Evolutionary conservation across 2,888 invertebrate species (phyloP), one percentile per base, ranked within the genome.

Genomic region (Calliphora vomitoria): DNA sequence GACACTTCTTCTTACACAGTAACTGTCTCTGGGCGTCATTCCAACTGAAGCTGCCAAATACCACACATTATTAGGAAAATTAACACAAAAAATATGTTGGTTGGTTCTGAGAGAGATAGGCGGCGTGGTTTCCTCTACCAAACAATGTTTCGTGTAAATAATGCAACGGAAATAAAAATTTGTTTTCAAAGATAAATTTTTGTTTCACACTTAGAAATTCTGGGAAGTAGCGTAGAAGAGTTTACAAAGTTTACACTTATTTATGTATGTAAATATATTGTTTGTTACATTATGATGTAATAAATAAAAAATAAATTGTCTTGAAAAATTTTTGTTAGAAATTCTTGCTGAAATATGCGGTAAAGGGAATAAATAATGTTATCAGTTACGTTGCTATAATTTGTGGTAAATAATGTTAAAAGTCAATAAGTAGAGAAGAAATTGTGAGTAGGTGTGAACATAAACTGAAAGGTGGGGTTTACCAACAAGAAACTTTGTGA

Each of bases 11-110:
- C 4, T 35, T 6, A 35, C 4, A 4, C 35, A 35, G 35, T 35
- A 6, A 6, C 35, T 35, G 35, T 35, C 38, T 18, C 71, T 11
- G 15, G 15, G n/a, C 3, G 8, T 31, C 78, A 78, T 62, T 68
- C n/a, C 68, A 82, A 75, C 44, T 53, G 68, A 68, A 82, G 82
- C 72, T 86, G 86, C 82, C 86, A 86, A 86, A 86, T 82, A 86
- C 78, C 86, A 62, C 74, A 82, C 82, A 69, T 82, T 78, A 82
- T 86, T 82, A 74, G 82, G 86, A 78, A 86, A 86, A 80, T 80
- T 74, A 80, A 85, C 80, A 81, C 62, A 68, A 85, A 25, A 58
- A 74, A 74, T 53, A 20, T n/a, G n/a, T 50, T n/a, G n/a, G 4
- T 15, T 64, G 47, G 18, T 68, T 66, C 44, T 15, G 6, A 35